Evolutionary conservation across 2,113 vertebrate species (phyloP), one percentile per base, ranked within the genome.

Genomic region (Bombycilla garrulus): DNA sequence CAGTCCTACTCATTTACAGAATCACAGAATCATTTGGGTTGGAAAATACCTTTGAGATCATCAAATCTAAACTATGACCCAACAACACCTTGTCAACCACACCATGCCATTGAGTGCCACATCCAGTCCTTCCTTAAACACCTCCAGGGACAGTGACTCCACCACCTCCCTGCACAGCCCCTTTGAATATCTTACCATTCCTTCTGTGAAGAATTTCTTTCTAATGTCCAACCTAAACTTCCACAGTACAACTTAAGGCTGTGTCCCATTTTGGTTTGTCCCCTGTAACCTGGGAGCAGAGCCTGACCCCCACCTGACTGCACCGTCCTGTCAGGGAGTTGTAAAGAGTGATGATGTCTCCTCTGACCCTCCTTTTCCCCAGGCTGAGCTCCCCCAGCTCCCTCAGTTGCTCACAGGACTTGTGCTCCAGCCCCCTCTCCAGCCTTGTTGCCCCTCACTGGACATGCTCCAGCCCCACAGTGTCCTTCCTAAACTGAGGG

Each of bases 1-100:
- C 2, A 5, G 33, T 57, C 8, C 14, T 48, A 6, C 23, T 26
- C 0, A 0, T 44, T 84, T 50, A 35, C 13, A 50, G 51, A 25
- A 31, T 35, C 35, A 57, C 25, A 17, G 19, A n/a, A 24, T 24
- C 12, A 17, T n/a, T 50, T 50, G 20, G 16, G 10, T 24, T 35
- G 24, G 25, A 65, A 65, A 48, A n/a, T 6, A 57, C 19, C 9
- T 4, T 29, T 57, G 42, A 42, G 35, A 40, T n/a, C 21, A 45
- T 36, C 2, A 7, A 40, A 15, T 65, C 29, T 51, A 24, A 19
- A 29, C 50, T 40, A 6, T 65, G 50, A 29, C 29, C 23, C 40
- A 54, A 47, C 12, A 54, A 9, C 15, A 20, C 29, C 12, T 65
- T 56, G 24, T 29, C 42, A 74, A 48, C 6, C 24, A n/a, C 15